phyloP scores from a whole-genome alignment of 2,888 invertebrate species.

The Xylota sylvarum region DNA sequence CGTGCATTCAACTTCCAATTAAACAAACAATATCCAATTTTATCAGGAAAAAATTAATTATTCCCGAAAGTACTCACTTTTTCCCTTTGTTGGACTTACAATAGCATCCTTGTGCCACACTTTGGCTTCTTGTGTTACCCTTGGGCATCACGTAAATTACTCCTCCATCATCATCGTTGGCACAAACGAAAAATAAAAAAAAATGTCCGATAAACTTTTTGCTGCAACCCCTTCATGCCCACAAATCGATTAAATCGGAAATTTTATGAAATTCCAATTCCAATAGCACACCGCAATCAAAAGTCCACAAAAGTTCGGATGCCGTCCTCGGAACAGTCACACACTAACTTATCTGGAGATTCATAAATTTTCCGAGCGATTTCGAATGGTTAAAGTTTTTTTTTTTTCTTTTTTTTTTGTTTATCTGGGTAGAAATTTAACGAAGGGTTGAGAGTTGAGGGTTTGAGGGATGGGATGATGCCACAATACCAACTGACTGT shows the following conservation, averaged over 20 bases:
- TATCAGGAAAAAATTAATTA: constrained; percentile 57
- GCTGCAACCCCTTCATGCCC: constrained; percentile 16
- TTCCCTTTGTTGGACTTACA: not conserved
- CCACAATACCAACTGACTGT: not conserved
- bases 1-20: constrained; percentile 53
- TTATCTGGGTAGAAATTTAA: constrained; percentile 62
- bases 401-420: constrained; percentile 25
- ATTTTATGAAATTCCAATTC: constrained; percentile 71
- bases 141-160: constrained; percentile 64
- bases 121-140: constrained; percentile 48
- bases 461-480: not conserved
- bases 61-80: constrained; percentile 45
- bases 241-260: constrained; percentile 66
- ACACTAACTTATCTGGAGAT: constrained; percentile 67
- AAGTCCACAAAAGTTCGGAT: constrained; percentile 62
- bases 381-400: constrained; percentile 59
- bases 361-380: constrained; percentile 73
- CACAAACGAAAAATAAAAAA: too few species aligned
- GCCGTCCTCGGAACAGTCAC: constrained; percentile 30
- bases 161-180: constrained; percentile 49
- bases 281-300: constrained; percentile 60
- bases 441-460: constrained; percentile 2
- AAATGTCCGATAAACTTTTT: constrained; percentile 55
- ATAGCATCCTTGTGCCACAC: constrained; percentile 13
- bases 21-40: constrained; percentile 54